Conservation (phyloP, 64 coral and sea anemone genomes). For the Dendronephthya gigantea region DNA sequence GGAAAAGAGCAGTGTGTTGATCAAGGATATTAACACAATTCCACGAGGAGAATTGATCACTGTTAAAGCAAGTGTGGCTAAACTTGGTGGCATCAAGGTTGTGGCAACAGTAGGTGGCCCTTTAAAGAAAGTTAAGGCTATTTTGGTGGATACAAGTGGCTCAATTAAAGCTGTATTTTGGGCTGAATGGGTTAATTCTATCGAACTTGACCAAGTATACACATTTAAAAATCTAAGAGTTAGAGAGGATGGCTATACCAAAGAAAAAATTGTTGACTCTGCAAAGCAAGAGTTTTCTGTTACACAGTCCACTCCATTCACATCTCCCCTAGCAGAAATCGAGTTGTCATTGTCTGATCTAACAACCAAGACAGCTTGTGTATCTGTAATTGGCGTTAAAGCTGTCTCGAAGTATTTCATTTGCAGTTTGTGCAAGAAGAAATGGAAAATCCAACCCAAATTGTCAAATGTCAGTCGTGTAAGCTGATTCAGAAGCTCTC, state of each 20-base stretch:
- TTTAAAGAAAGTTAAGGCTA: background rate
- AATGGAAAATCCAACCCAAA: background rate
- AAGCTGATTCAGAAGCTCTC: background rate
- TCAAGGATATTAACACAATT: background rate
- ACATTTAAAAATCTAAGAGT: background rate
- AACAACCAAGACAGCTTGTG: background rate
- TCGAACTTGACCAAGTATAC: background rate
- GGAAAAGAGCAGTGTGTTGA: too few species aligned
- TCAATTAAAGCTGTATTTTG: background rate
- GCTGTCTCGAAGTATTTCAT: background rate
- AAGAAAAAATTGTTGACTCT: background rate
- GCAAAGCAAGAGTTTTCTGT: background rate
- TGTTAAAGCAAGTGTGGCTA: background rate
- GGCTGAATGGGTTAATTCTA: background rate
- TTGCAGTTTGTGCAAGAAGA: background rate
- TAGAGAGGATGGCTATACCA: background rate
- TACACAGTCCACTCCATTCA: background rate
- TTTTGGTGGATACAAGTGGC: background rate
- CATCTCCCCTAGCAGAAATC: background rate
- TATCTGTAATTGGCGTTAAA: background rate
- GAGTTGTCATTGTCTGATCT: background rate
- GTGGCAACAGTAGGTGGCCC: background rate
- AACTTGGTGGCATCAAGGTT: background rate
- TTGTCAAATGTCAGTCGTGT: background rate
- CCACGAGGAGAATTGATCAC: background rate